phyloP scores from a whole-genome alignment of 2,888 invertebrate genomes.

The Myathropa florea region DNA sequence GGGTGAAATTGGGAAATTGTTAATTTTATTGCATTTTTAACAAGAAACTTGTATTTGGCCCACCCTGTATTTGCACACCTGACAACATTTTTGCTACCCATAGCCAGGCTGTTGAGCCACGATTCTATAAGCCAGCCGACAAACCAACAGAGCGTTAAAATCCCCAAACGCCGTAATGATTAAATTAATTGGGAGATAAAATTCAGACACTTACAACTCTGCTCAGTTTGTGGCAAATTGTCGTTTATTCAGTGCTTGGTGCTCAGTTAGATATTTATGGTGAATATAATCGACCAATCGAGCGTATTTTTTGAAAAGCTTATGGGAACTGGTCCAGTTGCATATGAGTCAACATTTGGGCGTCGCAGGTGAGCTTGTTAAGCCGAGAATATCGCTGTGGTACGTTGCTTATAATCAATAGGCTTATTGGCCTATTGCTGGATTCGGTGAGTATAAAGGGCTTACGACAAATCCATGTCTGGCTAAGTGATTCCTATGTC shows the following conservation, averaged over 20 bases:
- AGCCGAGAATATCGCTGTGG: no score
- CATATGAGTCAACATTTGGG: background rate
- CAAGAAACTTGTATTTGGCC: no score
- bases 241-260: background rate
- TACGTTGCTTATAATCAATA: no score
- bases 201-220: background rate
- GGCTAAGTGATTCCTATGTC: no score
- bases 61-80: no score
- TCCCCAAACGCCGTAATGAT: background rate
- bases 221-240: background rate
- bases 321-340: background rate
- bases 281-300: background rate
- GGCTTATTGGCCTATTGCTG: no score
- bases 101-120: no score
- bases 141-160: background rate
- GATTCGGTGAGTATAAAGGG: no score
- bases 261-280: background rate
- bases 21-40: no score
- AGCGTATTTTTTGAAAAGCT: background rate
- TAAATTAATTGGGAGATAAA: background rate
- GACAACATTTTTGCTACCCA: background rate
- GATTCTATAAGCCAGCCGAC: background rate
- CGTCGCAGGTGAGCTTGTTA: no score
- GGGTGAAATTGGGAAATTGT: no score
- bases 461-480: no score